Conservation (phyloP, 92 coral and sea anemone genomes). For the Meandrina meandrites region DNA sequence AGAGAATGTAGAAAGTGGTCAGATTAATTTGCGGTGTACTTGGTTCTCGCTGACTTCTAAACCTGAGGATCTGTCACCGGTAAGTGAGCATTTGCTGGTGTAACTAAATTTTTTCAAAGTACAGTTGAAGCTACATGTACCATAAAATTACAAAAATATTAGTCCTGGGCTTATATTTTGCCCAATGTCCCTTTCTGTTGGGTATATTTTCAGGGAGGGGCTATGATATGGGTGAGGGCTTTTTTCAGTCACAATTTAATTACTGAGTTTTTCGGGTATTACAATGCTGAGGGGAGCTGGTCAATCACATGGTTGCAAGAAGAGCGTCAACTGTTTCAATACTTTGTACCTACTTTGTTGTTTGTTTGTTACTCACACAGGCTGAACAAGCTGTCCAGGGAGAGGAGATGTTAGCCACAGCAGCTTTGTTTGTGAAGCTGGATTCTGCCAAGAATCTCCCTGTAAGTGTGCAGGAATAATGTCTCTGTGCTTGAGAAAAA, state of each 20-base stretch:
- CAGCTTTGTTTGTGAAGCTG: conserved; percentile 94
- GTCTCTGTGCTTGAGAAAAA: neutral
- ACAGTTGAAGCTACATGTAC: neutral
- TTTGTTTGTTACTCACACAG: conserved; percentile 35
- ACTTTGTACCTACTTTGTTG: neutral
- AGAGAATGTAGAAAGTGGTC: conserved; percentile 92
- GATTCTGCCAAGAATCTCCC: conserved; percentile 98
- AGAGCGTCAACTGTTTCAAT: neutral
- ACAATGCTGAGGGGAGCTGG: no score
- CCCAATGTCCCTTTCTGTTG: no score
- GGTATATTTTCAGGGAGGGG: no score
- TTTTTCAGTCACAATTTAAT: no score
- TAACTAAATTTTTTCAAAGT: neutral
- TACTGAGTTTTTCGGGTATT: no score
- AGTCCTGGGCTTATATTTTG: no score
- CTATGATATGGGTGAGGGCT: no score
- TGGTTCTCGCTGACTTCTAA: conserved; percentile 85
- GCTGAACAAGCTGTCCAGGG: conserved; percentile 80
- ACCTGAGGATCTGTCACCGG: conserved; percentile 88
- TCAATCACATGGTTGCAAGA: neutral
- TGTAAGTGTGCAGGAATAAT: conserved; percentile 55
- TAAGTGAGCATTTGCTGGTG: conserved; percentile 44
- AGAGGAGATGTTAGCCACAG: conserved; percentile 91
- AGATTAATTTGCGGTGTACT: conserved; percentile 87
- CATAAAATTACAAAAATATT: neutral